Conservation (phyloP, 2,113 vertebrate genomes). For the Cyphomyrus plagiostoma region DNA sequence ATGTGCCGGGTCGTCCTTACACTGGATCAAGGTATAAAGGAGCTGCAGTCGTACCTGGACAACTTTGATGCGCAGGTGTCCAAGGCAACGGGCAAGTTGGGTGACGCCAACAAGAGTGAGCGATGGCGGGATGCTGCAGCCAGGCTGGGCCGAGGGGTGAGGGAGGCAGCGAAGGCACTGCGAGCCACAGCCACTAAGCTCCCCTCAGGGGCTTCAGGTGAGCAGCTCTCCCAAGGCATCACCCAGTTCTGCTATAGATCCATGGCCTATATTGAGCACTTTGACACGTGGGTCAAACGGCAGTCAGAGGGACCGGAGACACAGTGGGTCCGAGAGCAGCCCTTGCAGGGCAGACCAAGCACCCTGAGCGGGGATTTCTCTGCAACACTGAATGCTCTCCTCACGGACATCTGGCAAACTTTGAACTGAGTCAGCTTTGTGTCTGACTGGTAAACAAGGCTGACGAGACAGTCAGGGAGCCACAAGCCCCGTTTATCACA, state of each 20-base stretch:
- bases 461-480: background rate
- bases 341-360: conserved; percentile 34
- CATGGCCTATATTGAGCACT: conserved; percentile 56
- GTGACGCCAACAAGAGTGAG: conserved; percentile 48
- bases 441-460: background rate
- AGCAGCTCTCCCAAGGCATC: conserved; percentile 54
- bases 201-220: conserved; percentile 29
- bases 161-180: conserved; percentile 33
- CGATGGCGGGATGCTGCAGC: conserved; percentile 62
- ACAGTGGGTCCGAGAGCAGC: conserved; percentile 44
- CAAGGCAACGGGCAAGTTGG: conserved; percentile 58
- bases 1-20: conserved; percentile 47
- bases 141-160: conserved; percentile 50
- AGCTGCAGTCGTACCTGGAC: conserved; percentile 45
- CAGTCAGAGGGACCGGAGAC: conserved; percentile 60
- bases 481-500: background rate
- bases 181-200: conserved; percentile 25
- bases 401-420: conserved; percentile 71
- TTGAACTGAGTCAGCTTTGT: conserved; percentile 45
- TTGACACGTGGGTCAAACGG: conserved; percentile 60
- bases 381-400: conserved; percentile 66
- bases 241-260: conserved; percentile 70
- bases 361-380: conserved; percentile 64
- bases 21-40: conserved; percentile 45
- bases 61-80: conserved; percentile 59